These are phyloP conservation scores for Gymnocypris eckloni DNA, from an alignment of 2,797 vertebrate species.

Conservation along the genomic window DNA sequence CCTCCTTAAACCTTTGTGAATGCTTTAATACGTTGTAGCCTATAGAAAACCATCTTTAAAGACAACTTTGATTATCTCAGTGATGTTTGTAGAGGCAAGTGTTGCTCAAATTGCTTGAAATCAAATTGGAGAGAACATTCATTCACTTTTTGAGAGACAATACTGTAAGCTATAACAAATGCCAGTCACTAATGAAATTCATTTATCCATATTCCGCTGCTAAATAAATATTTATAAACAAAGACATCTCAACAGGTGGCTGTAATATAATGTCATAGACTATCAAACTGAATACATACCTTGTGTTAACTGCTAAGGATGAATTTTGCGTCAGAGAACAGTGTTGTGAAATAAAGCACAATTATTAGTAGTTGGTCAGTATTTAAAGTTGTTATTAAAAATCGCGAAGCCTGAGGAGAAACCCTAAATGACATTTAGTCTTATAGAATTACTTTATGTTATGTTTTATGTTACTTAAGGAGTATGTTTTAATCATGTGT, in stretches of 20 bases:
- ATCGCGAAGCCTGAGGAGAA: not conserved
- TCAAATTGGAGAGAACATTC: not conserved
- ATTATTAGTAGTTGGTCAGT: not conserved
- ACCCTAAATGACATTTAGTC: not conserved
- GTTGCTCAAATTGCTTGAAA: not conserved
- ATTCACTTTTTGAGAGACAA: not conserved
- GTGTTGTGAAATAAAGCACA: not conserved
- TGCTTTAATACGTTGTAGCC: not conserved
- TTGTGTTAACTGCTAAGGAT: not conserved
- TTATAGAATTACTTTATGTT: not conserved
- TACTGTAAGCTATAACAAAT: not conserved
- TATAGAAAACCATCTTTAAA: constrained; percentile 1
- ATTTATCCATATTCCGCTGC: not conserved
- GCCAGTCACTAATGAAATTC: not conserved
- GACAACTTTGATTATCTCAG: not conserved
- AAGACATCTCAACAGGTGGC: not conserved
- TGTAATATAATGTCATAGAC: not conserved
- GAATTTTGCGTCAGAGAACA: not conserved
- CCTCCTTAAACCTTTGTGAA: not conserved
- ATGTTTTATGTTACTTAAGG: no score
- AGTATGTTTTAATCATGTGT: no score
- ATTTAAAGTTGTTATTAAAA: not conserved
- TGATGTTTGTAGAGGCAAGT: not conserved
- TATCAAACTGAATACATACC: not conserved
- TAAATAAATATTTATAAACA: not conserved